Base-by-base conservation (phyloP, 1,140 invertebrate genomes). In the Nymphalis io region DNA sequence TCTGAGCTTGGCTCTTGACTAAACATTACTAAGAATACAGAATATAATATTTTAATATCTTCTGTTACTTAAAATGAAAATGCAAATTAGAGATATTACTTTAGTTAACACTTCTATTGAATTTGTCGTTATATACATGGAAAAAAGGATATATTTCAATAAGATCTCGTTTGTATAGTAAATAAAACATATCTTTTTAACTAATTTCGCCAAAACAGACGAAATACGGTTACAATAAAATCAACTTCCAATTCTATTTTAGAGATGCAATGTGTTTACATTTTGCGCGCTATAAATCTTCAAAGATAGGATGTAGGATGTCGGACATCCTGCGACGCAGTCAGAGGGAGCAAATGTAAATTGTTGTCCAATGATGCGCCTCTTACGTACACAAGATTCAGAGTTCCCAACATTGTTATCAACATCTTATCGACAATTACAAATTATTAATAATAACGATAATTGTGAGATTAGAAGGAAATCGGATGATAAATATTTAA, bases 281-380 rank as follows among this genome's bases (percentile, higher is more conserved):
- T 63, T 39, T 39, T 27, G 23, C 21, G 51, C 27, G 53, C 57
- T 66, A 67, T 60, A 67, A 67, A 48, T 67, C 64, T 57, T 20
- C 42, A 23, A 16, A 48, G 39, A 67, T 60, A 67, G 67, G 67
- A 55, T 65, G 62, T 40, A 42, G 51, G 51, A 61, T 57, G 67
- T 68, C 51, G 59, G 67, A 68, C 48, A 68, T 68, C 66, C 66
- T 68, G 66, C 23, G 23, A 21, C 38, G 53, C 33, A 20, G 51
- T 48, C 51, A 8, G 20, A 23, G 51, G 21, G 51, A 27, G 27
- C 55, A 10, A 58, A 58, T 18, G 38, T 12, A 27, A 27, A 33
- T 57, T 57, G 60, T 46, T 46, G 46, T 51, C 20, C 46, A 20
- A 51, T 51, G 46, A 51, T 58, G n/a, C 39, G 20, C 8, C 5